Percentiles rank a stretch among this genome's conserved stretches.
These are phyloP conservation scores for Pseudococcus longispinus DNA, from an alignment of 2,888 invertebrate species.

Conservation along the genomic window DNA sequence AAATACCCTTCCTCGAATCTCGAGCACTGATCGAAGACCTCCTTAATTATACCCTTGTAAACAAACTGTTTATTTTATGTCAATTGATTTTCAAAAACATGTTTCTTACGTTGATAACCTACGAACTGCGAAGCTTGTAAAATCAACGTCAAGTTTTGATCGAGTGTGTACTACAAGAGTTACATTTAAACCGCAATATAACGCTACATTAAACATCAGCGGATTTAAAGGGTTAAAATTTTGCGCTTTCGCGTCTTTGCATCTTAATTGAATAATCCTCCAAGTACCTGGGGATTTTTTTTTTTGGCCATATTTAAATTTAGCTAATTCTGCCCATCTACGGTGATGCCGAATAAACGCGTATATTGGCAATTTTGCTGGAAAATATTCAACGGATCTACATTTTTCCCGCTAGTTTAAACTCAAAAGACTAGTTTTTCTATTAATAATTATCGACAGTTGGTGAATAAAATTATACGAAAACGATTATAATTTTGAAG, in stretches of 20 bases:
- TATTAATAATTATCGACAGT: background rate
- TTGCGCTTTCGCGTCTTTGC: background rate
- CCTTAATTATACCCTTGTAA: background rate
- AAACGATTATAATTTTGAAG: background rate
- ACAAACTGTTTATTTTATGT: background rate
- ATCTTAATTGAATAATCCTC: constrained; percentile 15
- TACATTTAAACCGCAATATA: constrained; percentile 7
- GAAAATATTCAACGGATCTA: background rate
- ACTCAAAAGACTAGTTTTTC: background rate
- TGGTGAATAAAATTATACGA: background rate
- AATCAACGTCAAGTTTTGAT: constrained; percentile 15
- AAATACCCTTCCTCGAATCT: background rate
- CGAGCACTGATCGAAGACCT: background rate
- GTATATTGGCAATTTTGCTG: background rate
- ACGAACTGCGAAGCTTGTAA: background rate
- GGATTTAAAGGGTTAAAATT: background rate
- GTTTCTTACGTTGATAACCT: background rate
- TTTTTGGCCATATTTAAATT: background rate
- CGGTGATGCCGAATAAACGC: background rate
- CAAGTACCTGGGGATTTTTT: background rate
- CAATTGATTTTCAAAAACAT: background rate
- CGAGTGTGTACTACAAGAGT: background rate
- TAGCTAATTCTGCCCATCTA: background rate
- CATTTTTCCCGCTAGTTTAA: background rate
- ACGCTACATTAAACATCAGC: background rate